phyloP scores from a whole-genome alignment of 1,140 invertebrate genomes.

The Conus betulinus region DNA sequence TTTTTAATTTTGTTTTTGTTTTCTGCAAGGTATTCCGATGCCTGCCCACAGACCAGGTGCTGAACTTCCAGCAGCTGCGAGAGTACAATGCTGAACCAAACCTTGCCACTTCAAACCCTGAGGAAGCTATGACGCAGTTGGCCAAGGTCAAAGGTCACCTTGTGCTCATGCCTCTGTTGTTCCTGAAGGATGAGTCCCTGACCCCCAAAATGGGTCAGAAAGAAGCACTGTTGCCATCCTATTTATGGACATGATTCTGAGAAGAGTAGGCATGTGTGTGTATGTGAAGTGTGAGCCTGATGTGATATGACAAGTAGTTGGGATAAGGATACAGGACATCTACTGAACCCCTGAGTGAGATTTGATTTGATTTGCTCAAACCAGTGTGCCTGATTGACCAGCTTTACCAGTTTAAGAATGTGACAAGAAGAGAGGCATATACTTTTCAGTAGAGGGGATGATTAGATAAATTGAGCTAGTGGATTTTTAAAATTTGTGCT shows the following conservation, averaged over 20 bases:
- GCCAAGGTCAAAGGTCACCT: conserved; percentile 86
- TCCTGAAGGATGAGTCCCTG: conserved; percentile 86
- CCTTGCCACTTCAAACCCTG: conserved; percentile 83
- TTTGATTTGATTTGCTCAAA: neutral
- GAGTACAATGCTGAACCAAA: conserved; percentile 83
- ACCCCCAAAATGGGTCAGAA: conserved; percentile 87
- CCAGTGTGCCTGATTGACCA: neutral
- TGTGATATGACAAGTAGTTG: neutral
- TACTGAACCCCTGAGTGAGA: neutral
- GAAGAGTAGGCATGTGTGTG: neutral
- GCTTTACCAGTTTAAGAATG: neutral
- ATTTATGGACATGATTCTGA: conserved; percentile 76
- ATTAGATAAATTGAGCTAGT: no score
- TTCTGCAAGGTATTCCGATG: conserved; percentile 84
- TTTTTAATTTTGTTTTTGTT: neutral
- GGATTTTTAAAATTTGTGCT: no score
- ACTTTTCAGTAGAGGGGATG: no score
- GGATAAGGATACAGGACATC: neutral
- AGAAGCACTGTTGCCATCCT: conserved; percentile 80
- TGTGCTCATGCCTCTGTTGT: conserved; percentile 90
- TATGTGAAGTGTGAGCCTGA: neutral
- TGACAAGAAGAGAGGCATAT: neutral
- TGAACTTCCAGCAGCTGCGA: conserved; percentile 84
- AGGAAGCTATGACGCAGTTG: conserved; percentile 83
- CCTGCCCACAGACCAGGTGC: conserved; percentile 87